Evolutionary conservation across 2,113 vertebrate species (phyloP).

Genomic region (Cariama cristata): DNA sequence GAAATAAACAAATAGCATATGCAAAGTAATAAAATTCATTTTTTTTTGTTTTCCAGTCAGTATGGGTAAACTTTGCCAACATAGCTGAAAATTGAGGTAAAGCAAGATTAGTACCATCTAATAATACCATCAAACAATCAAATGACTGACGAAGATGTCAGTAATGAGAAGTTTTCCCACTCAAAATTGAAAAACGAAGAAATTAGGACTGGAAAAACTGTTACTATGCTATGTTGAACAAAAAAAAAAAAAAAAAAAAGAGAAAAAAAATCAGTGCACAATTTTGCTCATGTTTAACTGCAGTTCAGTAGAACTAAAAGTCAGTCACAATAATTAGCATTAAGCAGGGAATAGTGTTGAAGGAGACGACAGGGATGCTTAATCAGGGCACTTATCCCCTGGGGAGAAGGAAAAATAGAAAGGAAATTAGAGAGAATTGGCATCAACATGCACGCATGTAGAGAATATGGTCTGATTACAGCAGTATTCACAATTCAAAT

Average conservation of each 20-base stretch:
- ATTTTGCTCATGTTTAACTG: slow-evolving; percentile 28
- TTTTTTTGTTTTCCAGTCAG: background rate
- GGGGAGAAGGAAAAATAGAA: slow-evolving; percentile 57
- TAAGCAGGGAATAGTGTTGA: slow-evolving; percentile 29
- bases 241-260: background rate
- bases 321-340: slow-evolving; percentile 59
- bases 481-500: slow-evolving; percentile 46
- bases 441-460: slow-evolving; percentile 44
- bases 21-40: background rate
- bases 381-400: slow-evolving; percentile 69
- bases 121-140: background rate
- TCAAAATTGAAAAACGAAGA: background rate
- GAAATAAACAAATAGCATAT: background rate
- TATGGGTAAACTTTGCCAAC: background rate
- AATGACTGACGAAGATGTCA: background rate
- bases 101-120: background rate
- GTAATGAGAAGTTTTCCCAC: background rate
- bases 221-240: background rate
- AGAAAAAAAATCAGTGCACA: background rate
- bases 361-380: slow-evolving; percentile 61
- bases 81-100: background rate
- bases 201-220: background rate
- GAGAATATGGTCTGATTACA: slow-evolving; percentile 67
- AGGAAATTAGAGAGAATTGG: slow-evolving; percentile 69
- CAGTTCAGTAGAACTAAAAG: slow-evolving; percentile 46